A percentile compares a stretch with the other conserved stretches of the same genome.
Evolutionary conservation across 2,797 vertebrate genomes (phyloP).

Genomic region (Hapalemur alaotrensis): DNA sequence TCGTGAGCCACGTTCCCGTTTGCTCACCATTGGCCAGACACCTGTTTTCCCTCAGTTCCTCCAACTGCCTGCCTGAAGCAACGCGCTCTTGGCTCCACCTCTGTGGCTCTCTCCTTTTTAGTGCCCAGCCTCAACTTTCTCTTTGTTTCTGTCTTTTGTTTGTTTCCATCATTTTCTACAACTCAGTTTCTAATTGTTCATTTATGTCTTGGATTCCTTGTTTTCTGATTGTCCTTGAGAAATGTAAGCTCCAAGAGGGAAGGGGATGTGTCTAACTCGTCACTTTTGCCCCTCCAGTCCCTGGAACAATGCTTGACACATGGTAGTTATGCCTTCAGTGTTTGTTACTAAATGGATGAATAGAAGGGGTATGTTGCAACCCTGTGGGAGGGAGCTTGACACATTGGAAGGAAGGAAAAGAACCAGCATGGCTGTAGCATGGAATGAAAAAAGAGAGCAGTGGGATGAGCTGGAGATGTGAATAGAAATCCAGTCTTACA

Average conservation of each 20-base stretch:
- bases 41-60: constrained; percentile 6
- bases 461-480: background rate
- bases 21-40: background rate
- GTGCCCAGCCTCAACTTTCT: background rate
- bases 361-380: background rate
- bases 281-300: background rate
- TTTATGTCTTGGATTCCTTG: background rate
- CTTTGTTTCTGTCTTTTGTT: background rate
- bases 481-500: background rate
- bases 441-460: background rate
- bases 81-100: background rate
- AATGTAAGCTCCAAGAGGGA: background rate
- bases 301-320: background rate
- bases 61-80: background rate
- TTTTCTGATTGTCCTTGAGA: background rate
- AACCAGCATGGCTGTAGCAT: background rate
- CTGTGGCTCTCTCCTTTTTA: background rate
- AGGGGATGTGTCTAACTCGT: background rate
- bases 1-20: background rate
- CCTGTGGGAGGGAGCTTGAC: background rate
- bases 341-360: background rate
- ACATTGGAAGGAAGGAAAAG: background rate
- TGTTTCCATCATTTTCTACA: background rate
- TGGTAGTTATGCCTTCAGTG: background rate
- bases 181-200: background rate